phyloP scores from a whole-genome alignment of 2,113 vertebrate genomes.

The Emydura subglobosa region DNA sequence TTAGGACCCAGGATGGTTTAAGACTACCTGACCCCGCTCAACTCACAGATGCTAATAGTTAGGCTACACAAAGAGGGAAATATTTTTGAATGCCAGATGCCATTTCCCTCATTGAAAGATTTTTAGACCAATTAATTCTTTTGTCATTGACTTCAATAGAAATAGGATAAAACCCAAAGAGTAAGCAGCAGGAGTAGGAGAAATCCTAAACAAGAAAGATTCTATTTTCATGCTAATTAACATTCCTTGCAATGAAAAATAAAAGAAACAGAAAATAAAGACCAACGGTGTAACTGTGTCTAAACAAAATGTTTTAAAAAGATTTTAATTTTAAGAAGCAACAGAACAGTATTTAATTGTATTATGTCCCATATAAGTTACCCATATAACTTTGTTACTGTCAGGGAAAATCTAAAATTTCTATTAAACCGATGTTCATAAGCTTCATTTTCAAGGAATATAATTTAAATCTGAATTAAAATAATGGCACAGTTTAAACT shows the following conservation, averaged over 20 bases:
- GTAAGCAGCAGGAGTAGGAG: constrained; percentile 1
- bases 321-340: constrained; percentile 2
- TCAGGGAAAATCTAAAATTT: background rate
- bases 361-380: constrained; percentile 18
- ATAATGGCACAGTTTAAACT: background rate
- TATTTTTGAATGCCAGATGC: background rate
- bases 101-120: constrained; percentile 12
- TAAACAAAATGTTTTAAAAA: constrained; percentile 26
- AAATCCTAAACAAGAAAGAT: constrained; percentile 42
- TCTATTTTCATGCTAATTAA: constrained; percentile 62
- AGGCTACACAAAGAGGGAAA: background rate
- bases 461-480: constrained; percentile 47
- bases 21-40: background rate
- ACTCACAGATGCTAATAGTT: background rate
- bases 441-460: constrained; percentile 37
- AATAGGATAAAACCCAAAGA: constrained; percentile 40
- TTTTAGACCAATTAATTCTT: background rate
- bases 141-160: constrained; percentile 22
- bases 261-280: constrained; percentile 21
- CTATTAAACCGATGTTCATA: constrained; percentile 32
- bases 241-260: constrained; percentile 23
- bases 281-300: constrained; percentile 1
- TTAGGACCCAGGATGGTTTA: background rate
- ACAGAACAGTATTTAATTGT: constrained; percentile 32
- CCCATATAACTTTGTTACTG: constrained; percentile 4